Base-by-base conservation (phyloP, 2,797 vertebrate species). In the Lepidocolaptes lacrymiger region DNA sequence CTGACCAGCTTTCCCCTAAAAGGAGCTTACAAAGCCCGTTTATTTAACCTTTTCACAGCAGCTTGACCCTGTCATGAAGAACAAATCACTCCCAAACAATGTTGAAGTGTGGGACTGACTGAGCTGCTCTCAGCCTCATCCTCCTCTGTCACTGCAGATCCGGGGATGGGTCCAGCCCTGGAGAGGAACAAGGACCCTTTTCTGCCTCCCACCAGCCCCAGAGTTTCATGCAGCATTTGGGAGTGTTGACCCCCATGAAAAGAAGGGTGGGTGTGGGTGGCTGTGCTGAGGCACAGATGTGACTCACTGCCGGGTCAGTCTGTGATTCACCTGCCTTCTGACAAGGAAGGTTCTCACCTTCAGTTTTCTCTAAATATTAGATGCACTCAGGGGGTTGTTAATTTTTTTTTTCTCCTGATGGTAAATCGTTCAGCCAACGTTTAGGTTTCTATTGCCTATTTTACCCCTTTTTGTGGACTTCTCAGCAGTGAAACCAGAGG, bases 1-100 rank as follows among this genome's bases (percentile, higher is more conserved):
- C 94, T 94, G 96, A 93, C 88, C 89, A 95, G 95, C 96, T 97
- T 97, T 95, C 72, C 74, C 93, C 91, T 91, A 96, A 95, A 96
- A 97, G 95, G 89, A 95, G 97, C 95, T 96, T 97, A 97, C 93
- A 95, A 97, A 97, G 93, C 97, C 96, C 97, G 95, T 98, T 98
- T 98, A 95, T 97, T 98, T 98, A 98, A 98, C 98, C 98, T 98
- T 97, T 97, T 96, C 95, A 97, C 96, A 96, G 97, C 97, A 97
- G 97, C 95, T 98, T 98, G 97, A 98, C 98, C 97, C 78, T 98
- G 97, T 98, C 97, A 97, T 30, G 94, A 97, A 97, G 96, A 97
- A 97, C 97, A 97, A 97, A 97, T 98, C 97, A 97, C 88, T 96
- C 66, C 5, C 6, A 94, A 96, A 96, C 90, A 96, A 96, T 86